Evolutionary conservation across 1,140 invertebrate species (phyloP).

Genomic region (Pseudachorutes palmiensis): DNA sequence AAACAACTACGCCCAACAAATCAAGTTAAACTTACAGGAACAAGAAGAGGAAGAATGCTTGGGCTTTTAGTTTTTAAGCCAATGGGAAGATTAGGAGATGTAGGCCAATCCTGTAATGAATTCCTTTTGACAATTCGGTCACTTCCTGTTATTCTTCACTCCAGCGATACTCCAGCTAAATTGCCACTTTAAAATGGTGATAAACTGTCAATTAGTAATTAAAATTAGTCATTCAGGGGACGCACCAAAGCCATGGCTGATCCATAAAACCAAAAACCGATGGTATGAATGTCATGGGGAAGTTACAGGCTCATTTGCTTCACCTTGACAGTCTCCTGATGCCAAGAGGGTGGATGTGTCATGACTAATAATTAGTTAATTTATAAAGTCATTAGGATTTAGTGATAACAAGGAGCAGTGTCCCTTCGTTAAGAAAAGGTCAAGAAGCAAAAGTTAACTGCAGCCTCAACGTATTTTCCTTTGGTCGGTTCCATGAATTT

Average conservation of each 20-base stretch:
- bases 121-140: too few relatives aligned
- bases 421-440: background rate
- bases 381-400: background rate
- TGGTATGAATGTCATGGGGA: too few relatives aligned
- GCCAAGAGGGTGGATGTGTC: background rate
- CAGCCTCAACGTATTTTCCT: background rate
- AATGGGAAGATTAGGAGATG: too few relatives aligned
- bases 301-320: too few relatives aligned
- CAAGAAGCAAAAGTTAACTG: background rate
- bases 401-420: background rate
- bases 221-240: too few relatives aligned
- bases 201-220: too few relatives aligned
- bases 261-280: too few relatives aligned
- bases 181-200: too few relatives aligned
- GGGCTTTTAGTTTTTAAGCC: background rate
- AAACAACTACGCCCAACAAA: background rate
- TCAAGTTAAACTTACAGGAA: background rate
- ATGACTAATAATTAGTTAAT: conserved; percentile 14
- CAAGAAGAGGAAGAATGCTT: background rate
- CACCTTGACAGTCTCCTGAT: background rate
- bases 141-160: too few relatives aligned
- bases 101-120: too few relatives aligned
- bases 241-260: too few relatives aligned
- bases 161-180: too few relatives aligned
- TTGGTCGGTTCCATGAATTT: background rate